phyloP scores from a whole-genome alignment of 2,113 vertebrate genomes.

The Dendrocopos noguchii region DNA sequence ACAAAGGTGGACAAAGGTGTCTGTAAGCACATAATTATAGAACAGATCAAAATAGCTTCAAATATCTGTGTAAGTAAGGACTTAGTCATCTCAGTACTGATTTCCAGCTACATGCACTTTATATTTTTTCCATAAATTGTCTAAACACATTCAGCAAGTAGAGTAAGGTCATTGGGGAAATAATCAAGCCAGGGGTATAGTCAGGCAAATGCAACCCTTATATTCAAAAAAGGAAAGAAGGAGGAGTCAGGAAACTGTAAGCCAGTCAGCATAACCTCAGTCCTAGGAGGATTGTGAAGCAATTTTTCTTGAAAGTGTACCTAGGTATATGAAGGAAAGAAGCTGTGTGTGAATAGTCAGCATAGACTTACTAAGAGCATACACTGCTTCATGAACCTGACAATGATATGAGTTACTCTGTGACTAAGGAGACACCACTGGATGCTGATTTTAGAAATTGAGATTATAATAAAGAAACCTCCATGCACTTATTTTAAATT shows the following conservation, averaged over 20 bases:
- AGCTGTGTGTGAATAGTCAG: not conserved
- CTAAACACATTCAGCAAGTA: not conserved
- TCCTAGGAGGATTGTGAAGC: not conserved
- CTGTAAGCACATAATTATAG: not conserved
- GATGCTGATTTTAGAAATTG: not conserved
- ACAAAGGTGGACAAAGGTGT: fast-evolving
- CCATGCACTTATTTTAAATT: fast-evolving
- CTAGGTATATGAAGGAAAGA: not conserved
- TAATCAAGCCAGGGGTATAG: not conserved
- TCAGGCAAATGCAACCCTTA: not conserved
- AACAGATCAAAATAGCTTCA: not conserved
- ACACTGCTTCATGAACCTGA: not conserved
- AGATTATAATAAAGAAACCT: not conserved
- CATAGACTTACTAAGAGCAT: not conserved
- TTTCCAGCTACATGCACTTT: not conserved
- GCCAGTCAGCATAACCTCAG: not conserved
- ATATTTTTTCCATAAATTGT: not conserved
- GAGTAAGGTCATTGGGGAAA: not conserved
- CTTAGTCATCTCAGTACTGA: not conserved
- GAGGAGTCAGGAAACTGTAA: no score
- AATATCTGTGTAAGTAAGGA: not conserved
- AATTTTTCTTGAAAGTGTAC: not conserved
- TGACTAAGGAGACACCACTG: not conserved
- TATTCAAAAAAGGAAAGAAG: not conserved
- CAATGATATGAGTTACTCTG: no score